Evolutionary conservation across 2,888 invertebrate species (phyloP), one percentile per base, ranked within the genome.

Genomic region (Amaurobius ferox): DNA sequence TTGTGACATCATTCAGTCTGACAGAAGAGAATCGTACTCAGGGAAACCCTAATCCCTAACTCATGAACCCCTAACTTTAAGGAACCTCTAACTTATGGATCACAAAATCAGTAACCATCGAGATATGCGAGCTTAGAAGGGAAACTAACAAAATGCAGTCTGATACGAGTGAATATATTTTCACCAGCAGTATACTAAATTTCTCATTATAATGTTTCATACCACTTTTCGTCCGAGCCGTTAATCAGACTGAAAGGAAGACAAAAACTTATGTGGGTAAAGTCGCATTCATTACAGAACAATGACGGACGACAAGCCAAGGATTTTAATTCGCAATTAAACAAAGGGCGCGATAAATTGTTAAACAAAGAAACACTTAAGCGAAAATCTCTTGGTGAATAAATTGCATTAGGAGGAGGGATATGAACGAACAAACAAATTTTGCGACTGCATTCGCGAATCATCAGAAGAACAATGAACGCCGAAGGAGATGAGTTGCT

Each of bases 351-450:
- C 83, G 76, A 83, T 83, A 83, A 83, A 83, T 83, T 83, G 83
- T 83, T 83, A 83, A 83, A 83, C 83, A 83, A 83, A 83, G 83
- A 83, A 83, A 83, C 83, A 83, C 83, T 83, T 83, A 83, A 77
- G 70, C 64, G 76, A 76, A 76, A 76, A 83, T 76, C 76, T 40
- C 48, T 70, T 44, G 23, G 44, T 39, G 76, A 76, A 83, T 83
- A 83, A 83, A 83, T 76, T 83, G 83, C 83, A 83, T 83, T 83
- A 83, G 48, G 71, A 72, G 72, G 19, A 26, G 40, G 11, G 19
- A 64, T 30, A 32, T 32, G 19, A 64, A 64, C 64, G 64, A 64
- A 64, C 64, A 64, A 64, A 64, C 64, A 64, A 30, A 30, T 32
- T 64, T 64, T 30, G 30, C n/a, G 30, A 64, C 29, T 64, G 2